Conservation (phyloP, 1,140 invertebrate species). For the Conus betulinus region DNA sequence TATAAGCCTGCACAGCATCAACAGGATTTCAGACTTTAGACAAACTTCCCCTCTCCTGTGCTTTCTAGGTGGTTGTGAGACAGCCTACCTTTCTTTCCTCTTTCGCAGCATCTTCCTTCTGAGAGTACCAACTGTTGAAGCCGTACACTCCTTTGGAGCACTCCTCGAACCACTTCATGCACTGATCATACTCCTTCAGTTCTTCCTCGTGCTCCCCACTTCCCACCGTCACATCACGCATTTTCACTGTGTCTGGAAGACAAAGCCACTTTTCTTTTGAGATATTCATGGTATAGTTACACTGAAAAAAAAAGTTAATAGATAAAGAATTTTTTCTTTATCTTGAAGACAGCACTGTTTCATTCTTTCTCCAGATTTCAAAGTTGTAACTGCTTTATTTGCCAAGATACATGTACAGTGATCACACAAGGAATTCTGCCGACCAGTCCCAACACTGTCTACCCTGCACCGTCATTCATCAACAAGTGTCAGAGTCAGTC, state of each 20-base stretch:
- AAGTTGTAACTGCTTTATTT: too few species aligned
- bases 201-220: conserved; percentile 67
- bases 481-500: too few species aligned
- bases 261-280: background rate
- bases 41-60: background rate
- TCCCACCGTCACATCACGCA: conserved; percentile 61
- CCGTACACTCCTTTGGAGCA: conserved; percentile 57
- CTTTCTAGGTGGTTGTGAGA: background rate
- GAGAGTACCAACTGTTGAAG: conserved; percentile 65
- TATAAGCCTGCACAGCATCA: background rate
- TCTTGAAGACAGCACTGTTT: too few species aligned
- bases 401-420: too few species aligned
- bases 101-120: conserved; percentile 58
- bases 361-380: too few species aligned
- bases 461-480: too few species aligned
- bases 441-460: too few species aligned
- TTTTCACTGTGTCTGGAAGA: conserved; percentile 68
- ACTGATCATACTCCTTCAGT: conserved; percentile 66
- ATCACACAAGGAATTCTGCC: too few species aligned
- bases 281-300: too few species aligned
- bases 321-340: too few species aligned
- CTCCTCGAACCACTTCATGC: conserved; percentile 71
- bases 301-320: too few species aligned
- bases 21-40: background rate
- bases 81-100: conserved; percentile 63